These are phyloP conservation scores for Helobdella robusta DNA, from an alignment of 2,888 invertebrate genomes.

Conservation along the genomic window DNA sequence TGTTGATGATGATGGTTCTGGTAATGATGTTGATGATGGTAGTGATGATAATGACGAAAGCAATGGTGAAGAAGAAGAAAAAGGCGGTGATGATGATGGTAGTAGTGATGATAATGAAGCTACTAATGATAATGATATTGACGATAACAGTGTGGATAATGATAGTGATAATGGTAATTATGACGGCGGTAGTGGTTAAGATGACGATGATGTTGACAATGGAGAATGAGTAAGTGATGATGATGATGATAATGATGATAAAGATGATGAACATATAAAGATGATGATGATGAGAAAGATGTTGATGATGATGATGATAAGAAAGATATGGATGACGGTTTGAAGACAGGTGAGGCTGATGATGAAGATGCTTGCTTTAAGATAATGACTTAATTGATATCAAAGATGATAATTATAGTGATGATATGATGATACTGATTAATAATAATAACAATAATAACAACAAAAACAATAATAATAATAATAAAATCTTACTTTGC, in stretches of 20 bases:
- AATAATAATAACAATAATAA: too few relatives aligned
- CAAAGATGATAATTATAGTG: too few relatives aligned
- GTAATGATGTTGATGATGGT: background rate
- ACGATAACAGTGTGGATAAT: background rate
- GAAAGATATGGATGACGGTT: too few relatives aligned
- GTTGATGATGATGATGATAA: background rate
- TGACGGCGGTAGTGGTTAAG: slow-evolving; percentile 1
- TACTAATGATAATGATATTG: slow-evolving; percentile 1
- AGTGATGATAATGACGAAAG: slow-evolving; percentile 9
- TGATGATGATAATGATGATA: slow-evolving; percentile 11
- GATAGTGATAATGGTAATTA: slow-evolving; percentile 1
- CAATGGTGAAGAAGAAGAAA: slow-evolving; percentile 8
- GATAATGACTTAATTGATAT: too few relatives aligned
- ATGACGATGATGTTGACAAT: slow-evolving; percentile 3
- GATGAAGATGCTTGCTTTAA: too few relatives aligned
- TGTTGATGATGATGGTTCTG: slow-evolving; percentile 13
- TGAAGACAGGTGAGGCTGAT: too few relatives aligned
- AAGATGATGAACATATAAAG: too few relatives aligned
- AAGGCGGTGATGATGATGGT: background rate
- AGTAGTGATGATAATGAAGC: background rate
- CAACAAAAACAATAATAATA: too few relatives aligned
- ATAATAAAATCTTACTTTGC: too few relatives aligned
- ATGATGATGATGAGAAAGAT: background rate
- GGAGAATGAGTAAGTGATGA: background rate
- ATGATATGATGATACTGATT: too few relatives aligned